Conservation (phyloP, 2,888 invertebrate species). For the Pandemis corylana region DNA sequence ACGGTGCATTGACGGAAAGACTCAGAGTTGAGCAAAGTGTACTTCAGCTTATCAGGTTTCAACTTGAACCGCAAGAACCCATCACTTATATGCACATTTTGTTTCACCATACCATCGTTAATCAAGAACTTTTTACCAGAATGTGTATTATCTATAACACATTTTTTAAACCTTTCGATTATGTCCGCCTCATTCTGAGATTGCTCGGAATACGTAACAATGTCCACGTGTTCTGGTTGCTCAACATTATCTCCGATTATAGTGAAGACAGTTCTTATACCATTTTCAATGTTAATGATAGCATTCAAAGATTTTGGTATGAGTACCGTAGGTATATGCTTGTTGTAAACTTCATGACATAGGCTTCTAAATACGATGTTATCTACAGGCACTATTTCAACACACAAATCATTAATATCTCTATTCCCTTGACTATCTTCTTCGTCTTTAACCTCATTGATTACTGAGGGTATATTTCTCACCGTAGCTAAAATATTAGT, state of each 20-base stretch:
- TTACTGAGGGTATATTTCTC: slow-evolving; percentile 67
- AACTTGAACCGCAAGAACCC: slow-evolving; percentile 74
- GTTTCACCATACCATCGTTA: slow-evolving; percentile 81
- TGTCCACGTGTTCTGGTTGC: slow-evolving; percentile 78
- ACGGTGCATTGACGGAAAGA: slow-evolving; percentile 81
- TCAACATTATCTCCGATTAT: slow-evolving; percentile 66
- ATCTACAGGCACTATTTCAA: slow-evolving; percentile 74
- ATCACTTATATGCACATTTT: slow-evolving; percentile 68
- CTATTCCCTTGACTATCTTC: slow-evolving; percentile 56
- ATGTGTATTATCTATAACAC: slow-evolving; percentile 78
- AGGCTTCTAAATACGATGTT: slow-evolving; percentile 73
- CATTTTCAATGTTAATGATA: slow-evolving; percentile 82
- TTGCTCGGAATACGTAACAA: slow-evolving; percentile 75
- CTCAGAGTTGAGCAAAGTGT: slow-evolving; percentile 79
- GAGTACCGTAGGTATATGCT: slow-evolving; percentile 77
- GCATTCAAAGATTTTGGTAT: slow-evolving; percentile 82
- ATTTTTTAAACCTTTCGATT: slow-evolving; percentile 80
- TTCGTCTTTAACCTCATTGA: slow-evolving; percentile 56
- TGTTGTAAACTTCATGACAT: slow-evolving; percentile 72
- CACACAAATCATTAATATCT: slow-evolving; percentile 70
- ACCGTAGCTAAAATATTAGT: slow-evolving; percentile 71
- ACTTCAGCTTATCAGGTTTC: slow-evolving; percentile 76
- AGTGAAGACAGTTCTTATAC: slow-evolving; percentile 83
- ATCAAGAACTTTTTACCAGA: slow-evolving; percentile 81
- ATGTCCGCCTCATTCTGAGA: slow-evolving; percentile 64